phyloP scores from a whole-genome alignment of 2,888 invertebrate genomes.

The Athripsodes cinereus region DNA sequence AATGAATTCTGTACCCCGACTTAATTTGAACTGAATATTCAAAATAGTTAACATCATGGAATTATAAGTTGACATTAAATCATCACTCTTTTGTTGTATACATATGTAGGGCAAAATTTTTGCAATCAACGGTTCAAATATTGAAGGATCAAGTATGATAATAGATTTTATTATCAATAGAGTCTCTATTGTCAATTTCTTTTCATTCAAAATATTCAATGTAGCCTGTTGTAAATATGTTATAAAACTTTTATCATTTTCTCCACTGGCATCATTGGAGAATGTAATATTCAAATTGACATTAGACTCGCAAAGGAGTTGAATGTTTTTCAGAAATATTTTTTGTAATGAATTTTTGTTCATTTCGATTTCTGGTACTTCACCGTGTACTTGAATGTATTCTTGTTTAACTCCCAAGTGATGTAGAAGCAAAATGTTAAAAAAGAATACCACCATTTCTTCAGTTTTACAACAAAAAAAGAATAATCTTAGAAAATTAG shows the following conservation, averaged over 20 bases:
- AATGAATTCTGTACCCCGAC: constrained; percentile 40
- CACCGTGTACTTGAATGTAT: constrained; percentile 39
- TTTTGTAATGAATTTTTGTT: constrained; percentile 29
- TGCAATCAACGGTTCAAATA: constrained; percentile 41
- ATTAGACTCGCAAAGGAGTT: constrained; percentile 37
- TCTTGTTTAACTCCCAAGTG: constrained; percentile 39
- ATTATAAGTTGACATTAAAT: constrained; percentile 26
- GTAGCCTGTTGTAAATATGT: constrained; percentile 40
- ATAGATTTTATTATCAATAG: constrained; percentile 40
- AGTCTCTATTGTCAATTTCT: constrained; percentile 39
- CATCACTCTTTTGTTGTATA: constrained; percentile 31
- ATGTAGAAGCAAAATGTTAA: constrained; percentile 40
- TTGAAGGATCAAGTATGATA: constrained; percentile 40
- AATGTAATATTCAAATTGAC: constrained; percentile 40
- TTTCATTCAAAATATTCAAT: constrained; percentile 40
- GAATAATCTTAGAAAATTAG: constrained; percentile 41
- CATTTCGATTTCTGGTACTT: constrained; percentile 35
- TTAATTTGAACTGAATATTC: constrained; percentile 44
- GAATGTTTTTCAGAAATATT: constrained; percentile 34
- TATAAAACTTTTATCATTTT: constrained; percentile 42
- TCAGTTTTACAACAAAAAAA: constrained; percentile 39
- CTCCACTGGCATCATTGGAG: constrained; percentile 40
- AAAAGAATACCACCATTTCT: constrained; percentile 41
- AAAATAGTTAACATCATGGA: constrained; percentile 36
- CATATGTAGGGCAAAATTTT: constrained; percentile 41